Percentiles rank a stretch among this genome's conserved stretches.
phyloP scores from a whole-genome alignment of 2,888 invertebrate genomes.

The Amphipyra berbera region DNA sequence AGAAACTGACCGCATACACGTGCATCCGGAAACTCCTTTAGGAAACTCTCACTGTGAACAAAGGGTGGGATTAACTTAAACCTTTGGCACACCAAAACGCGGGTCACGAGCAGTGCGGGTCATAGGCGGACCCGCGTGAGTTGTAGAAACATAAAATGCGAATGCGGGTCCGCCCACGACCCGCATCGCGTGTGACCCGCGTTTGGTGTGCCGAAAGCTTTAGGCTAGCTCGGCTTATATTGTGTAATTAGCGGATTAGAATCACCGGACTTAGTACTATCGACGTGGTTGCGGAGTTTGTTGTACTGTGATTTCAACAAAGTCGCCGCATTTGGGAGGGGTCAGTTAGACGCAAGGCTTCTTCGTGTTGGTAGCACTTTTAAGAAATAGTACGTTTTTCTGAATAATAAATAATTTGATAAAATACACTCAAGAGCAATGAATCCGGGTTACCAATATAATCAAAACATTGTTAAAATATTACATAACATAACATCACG shows the following conservation, averaged over 20 bases:
- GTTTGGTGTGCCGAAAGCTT: constrained; percentile 9
- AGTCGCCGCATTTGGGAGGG: background rate
- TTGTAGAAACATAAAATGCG: no score
- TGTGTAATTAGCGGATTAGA: constrained; percentile 66
- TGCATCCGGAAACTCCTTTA: constrained; percentile 59
- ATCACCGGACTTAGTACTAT: constrained; percentile 42
- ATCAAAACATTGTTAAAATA: no score
- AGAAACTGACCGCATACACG: constrained; percentile 64
- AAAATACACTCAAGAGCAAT: no score
- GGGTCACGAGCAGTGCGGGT: no score
- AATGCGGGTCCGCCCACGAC: no score
- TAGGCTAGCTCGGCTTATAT: constrained; percentile 55
- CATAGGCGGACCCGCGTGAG: no score
- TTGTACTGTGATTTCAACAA: constrained; percentile 1
- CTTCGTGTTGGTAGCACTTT: background rate
- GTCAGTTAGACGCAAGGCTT: background rate
- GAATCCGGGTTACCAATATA: no score
- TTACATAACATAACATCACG: no score
- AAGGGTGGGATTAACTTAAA: constrained; percentile 60
- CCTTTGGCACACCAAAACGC: background rate
- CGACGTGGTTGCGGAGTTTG: constrained; percentile 21
- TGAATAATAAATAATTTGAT: no score
- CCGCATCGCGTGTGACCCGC: no score
- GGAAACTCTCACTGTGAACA: constrained; percentile 60
- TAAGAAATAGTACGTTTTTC: no score